Evolutionary conservation across 2,888 invertebrate species (phyloP), one percentile per base, ranked within the genome.

Genomic region (Automeris io): DNA sequence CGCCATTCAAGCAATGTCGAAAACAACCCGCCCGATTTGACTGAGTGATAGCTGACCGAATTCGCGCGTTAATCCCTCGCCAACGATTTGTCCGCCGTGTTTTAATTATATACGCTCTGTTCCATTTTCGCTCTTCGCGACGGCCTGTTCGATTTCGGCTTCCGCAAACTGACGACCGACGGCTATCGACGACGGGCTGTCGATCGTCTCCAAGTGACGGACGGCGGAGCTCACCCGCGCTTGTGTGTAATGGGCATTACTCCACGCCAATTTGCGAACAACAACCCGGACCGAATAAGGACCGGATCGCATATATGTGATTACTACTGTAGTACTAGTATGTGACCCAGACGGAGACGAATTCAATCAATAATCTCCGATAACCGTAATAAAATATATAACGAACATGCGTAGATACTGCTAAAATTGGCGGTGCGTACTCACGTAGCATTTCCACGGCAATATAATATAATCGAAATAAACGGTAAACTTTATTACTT

Each of bases 61-160:
- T 73, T 76, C 63, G 68, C 69, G 62, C 56, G 70, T 71, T 73
- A 69, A 74, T 74, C 67, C 73, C 63, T 55, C 69, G 73, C 72
- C 73, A 66, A 57, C 68, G 70, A 76, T 75, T 77, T 73, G 74
- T 74, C 65, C 67, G 75, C 63, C 67, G 63, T 59, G 76, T 77
- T 80, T 79, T 85, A 85, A 82, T 82, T 82, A 83, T 83, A 85
- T 72, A 81, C 80, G 78, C 79, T 74, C 76, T 61, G 82, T 74
- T 78, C 83, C 81, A 82, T 83, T 83, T 83, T 81, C 74, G 66
- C 64, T 61, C 61, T 54, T 65, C 66, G 64, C 69, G 64, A 61
- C 71, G 68, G 64, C 65, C 61, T 53, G 61, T 59, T 61, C 56
- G 60, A 66, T 60, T 57, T 51, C 45, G 51, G 70, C 82, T 81